Evolutionary conservation across 2,888 invertebrate genomes (phyloP).

Genomic region (Papilio protenor): DNA sequence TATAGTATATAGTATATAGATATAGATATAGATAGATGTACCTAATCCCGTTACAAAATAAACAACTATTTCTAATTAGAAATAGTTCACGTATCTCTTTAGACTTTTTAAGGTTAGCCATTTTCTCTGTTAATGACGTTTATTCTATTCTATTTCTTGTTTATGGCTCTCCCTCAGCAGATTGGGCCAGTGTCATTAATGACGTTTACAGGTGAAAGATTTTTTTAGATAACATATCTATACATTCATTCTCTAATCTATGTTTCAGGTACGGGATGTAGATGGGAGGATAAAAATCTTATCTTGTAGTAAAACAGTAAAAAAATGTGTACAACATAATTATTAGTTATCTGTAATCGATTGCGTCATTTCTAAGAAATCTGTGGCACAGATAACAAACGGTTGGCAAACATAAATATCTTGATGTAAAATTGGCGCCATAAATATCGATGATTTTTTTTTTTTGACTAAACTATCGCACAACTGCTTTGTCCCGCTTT

Average conservation of each 20-base stretch:
- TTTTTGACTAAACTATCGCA: neutral
- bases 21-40: too few relatives aligned
- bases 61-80: too few relatives aligned
- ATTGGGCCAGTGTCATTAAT: too few relatives aligned
- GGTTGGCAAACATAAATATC: constrained; percentile 31
- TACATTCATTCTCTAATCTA: constrained; percentile 23
- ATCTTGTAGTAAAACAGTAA: constrained; percentile 40
- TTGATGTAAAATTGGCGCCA: constrained; percentile 18
- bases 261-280: constrained; percentile 35
- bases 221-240: neutral
- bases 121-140: too few relatives aligned
- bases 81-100: too few relatives aligned
- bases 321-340: constrained; percentile 39
- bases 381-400: constrained; percentile 32
- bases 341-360: constrained; percentile 28
- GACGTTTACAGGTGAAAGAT: neutral
- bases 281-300: constrained; percentile 33
- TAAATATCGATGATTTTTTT: neutral
- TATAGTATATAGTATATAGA: too few relatives aligned
- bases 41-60: too few relatives aligned
- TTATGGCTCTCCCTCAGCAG: too few relatives aligned
- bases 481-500: too few relatives aligned
- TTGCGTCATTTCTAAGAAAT: constrained; percentile 43
- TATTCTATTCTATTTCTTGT: too few relatives aligned
- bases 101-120: too few relatives aligned